phyloP scores from a whole-genome alignment of 2,888 invertebrate species.

The Macrophya annulata region DNA sequence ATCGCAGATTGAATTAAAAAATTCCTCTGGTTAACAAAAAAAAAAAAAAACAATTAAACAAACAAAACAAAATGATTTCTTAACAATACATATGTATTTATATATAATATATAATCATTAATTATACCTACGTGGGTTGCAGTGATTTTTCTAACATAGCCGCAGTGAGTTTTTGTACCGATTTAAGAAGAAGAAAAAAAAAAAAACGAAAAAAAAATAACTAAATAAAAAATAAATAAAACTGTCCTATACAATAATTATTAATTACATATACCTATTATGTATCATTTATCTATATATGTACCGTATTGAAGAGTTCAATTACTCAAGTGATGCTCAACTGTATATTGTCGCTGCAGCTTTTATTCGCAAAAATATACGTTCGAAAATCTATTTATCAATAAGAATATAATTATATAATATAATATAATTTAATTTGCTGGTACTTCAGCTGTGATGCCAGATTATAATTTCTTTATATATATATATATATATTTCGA shows the following conservation, averaged over 20 bases:
- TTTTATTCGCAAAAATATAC: not conserved
- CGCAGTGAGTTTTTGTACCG: constrained; percentile 52
- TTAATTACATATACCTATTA: constrained; percentile 30
- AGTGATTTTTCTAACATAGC: constrained; percentile 47
- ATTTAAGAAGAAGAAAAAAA: constrained; percentile 11
- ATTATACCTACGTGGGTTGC: constrained; percentile 44
- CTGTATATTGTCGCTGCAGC: constrained; percentile 13
- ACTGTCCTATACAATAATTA: constrained; percentile 49
- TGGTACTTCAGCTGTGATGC: not conserved
- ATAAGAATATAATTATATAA: not conserved
- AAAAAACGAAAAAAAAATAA: not conserved
- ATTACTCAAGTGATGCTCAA: constrained; percentile 48
- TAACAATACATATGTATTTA: not conserved
- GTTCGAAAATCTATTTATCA: not conserved
- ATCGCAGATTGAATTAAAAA: constrained; percentile 11
- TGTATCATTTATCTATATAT: constrained; percentile 27
- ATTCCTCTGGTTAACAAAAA: not conserved
- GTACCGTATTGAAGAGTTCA: constrained; percentile 48
- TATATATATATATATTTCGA: constrained; percentile 5
- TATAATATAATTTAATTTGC: not conserved
- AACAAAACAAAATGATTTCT: not conserved
- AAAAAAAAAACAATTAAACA: too few species aligned
- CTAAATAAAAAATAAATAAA: constrained; percentile 20
- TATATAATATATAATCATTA: constrained; percentile 27
- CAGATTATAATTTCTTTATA: constrained; percentile 4